Conservation (phyloP, 2,888 invertebrate genomes). For the Geotrupes spiniger region DNA sequence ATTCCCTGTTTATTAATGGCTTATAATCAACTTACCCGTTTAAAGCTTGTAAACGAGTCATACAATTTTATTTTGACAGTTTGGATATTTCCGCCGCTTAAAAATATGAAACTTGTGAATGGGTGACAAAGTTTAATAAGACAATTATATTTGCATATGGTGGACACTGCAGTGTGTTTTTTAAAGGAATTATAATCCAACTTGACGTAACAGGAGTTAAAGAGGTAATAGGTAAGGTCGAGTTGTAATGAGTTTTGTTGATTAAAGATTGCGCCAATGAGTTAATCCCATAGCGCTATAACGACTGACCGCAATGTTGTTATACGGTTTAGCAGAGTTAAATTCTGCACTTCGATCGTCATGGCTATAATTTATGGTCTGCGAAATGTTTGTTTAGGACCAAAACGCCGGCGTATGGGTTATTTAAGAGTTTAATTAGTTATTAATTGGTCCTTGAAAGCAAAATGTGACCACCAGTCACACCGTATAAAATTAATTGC, state of each 20-base stretch:
- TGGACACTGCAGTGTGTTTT: too few relatives aligned
- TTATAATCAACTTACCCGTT: too few relatives aligned
- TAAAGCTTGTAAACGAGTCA: too few relatives aligned
- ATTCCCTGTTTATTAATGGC: too few relatives aligned
- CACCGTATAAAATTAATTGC: too few relatives aligned
- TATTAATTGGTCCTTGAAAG: constrained; percentile 5
- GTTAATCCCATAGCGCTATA: constrained; percentile 33
- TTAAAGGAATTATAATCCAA: too few relatives aligned
- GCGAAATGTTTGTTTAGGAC: constrained; percentile 1
- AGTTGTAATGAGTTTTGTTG: constrained; percentile 28
- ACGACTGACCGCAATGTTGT: constrained; percentile 29
- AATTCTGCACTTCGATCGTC: constrained; percentile 21
- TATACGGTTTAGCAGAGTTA: constrained; percentile 23
- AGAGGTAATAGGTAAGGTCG: too few relatives aligned
- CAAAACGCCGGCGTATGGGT: not conserved
- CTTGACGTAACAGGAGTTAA: constrained; percentile 31
- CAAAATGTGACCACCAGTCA: not conserved
- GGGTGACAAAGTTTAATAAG: too few relatives aligned
- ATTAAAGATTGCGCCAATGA: constrained; percentile 33
- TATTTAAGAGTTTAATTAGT: constrained; percentile 5
- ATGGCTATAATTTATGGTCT: constrained; percentile 7
- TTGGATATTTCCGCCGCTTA: too few relatives aligned
- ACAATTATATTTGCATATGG: too few relatives aligned
- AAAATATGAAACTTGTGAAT: too few relatives aligned
- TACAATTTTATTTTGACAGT: too few relatives aligned